phyloP scores from a whole-genome alignment of 2,113 vertebrate genomes.

The Cyanoramphus novaezelandiae region DNA sequence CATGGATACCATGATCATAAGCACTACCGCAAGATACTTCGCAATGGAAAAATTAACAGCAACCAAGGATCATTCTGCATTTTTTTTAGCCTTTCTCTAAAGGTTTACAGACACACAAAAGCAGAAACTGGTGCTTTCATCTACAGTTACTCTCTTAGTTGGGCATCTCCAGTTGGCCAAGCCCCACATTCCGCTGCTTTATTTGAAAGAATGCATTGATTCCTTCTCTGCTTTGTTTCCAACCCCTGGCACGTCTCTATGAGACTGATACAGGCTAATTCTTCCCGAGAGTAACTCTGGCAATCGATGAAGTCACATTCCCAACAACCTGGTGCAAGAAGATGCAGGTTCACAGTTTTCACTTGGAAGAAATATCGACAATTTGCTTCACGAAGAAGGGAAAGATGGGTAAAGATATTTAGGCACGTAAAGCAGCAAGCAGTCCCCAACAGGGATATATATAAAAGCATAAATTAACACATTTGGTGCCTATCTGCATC shows the following conservation, averaged over 20 bases:
- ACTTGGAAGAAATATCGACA: not conserved
- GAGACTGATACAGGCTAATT: not conserved
- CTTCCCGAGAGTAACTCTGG: not conserved
- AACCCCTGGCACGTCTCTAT: not conserved
- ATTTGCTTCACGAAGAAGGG: not conserved
- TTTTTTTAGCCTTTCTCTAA: not conserved
- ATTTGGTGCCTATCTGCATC: not conserved
- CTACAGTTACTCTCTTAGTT: not conserved
- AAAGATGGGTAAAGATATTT: not conserved
- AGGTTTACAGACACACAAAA: not conserved
- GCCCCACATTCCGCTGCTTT: not conserved
- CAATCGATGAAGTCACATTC: not conserved
- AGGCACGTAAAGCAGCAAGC: not conserved
- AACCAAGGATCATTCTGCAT: not conserved
- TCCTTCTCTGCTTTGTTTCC: not conserved
- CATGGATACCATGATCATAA: not conserved
- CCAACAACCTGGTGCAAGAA: not conserved
- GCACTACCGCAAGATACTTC: not conserved
- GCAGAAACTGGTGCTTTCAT: not conserved
- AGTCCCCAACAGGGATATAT: not conserved
- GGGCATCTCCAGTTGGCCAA: not conserved
- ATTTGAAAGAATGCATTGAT: not conserved
- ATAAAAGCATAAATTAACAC: not conserved
- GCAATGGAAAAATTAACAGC: not conserved
- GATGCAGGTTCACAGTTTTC: not conserved